Percentiles rank a stretch among this genome's conserved stretches.
These are phyloP conservation scores for Paralichthys olivaceus DNA, from an alignment of 2,113 vertebrate species.

Conservation along the genomic window DNA sequence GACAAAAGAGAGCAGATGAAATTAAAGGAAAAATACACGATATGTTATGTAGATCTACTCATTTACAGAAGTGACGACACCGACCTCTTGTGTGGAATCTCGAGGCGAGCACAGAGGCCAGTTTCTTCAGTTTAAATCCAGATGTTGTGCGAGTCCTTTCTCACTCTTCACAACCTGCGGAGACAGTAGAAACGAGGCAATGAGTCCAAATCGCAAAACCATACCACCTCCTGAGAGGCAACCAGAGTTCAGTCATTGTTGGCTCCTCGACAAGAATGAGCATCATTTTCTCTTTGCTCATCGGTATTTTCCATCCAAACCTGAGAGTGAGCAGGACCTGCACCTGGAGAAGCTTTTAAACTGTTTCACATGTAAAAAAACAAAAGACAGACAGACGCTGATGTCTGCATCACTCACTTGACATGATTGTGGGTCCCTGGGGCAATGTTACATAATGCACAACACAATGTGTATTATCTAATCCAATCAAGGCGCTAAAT, in stretches of 20 bases:
- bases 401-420: slow-evolving; percentile 46
- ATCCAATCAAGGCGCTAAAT: background rate
- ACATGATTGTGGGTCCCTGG: background rate
- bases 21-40: slow-evolving; percentile 2
- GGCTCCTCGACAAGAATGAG: slow-evolving; percentile 39
- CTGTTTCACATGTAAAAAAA: slow-evolving; percentile 60
- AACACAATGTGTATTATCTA: slow-evolving; percentile 20
- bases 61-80: slow-evolving; percentile 18
- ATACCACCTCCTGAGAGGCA: slow-evolving; percentile 54
- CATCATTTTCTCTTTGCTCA: slow-evolving; percentile 37
- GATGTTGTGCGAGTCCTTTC: slow-evolving; percentile 15
- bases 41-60: background rate
- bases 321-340: slow-evolving; percentile 31
- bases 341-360: slow-evolving; percentile 63
- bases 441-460: slow-evolving; percentile 33
- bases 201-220: slow-evolving; percentile 62
- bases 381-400: slow-evolving; percentile 17
- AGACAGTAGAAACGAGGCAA: slow-evolving; percentile 30
- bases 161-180: slow-evolving; percentile 41
- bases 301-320: slow-evolving; percentile 64
- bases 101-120: background rate
- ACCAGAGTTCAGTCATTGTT: slow-evolving; percentile 33
- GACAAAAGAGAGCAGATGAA: background rate
- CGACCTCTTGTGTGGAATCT: slow-evolving; percentile 50
- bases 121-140: slow-evolving; percentile 13